phyloP scores from a whole-genome alignment of 1,140 invertebrate species.

The Gryon sp. region DNA sequence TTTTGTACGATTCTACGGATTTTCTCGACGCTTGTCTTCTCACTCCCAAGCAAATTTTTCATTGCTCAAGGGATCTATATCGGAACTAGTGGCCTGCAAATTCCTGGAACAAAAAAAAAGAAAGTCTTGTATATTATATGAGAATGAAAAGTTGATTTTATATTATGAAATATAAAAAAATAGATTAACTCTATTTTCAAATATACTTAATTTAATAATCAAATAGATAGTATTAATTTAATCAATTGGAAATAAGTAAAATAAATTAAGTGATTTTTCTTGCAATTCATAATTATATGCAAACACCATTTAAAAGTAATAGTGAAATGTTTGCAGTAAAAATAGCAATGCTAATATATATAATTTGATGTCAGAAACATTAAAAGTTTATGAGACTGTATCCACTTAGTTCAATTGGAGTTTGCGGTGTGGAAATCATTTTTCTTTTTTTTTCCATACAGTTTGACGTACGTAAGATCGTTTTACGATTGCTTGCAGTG shows the following conservation, averaged over 20 bases:
- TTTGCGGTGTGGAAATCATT: slow-evolving; percentile 55
- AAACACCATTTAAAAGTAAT: too few relatives aligned
- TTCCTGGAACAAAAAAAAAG: slow-evolving; percentile 3
- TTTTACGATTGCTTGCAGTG: slow-evolving; percentile 60
- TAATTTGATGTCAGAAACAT: slow-evolving; percentile 34
- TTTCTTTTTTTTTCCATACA: slow-evolving; percentile 45
- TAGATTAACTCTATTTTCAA: too few relatives aligned
- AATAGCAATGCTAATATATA: slow-evolving; percentile 29
- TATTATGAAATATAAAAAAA: too few relatives aligned
- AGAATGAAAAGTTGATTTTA: too few relatives aligned
- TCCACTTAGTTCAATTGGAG: slow-evolving; percentile 45
- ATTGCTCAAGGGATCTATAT: not conserved
- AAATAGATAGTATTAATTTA: too few relatives aligned
- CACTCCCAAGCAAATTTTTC: slow-evolving; percentile 4
- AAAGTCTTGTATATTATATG: too few relatives aligned
- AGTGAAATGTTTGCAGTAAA: slow-evolving; percentile 11
- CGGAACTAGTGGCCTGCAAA: not conserved
- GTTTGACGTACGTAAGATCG: slow-evolving; percentile 58
- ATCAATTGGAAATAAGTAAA: too few relatives aligned
- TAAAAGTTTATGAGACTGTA: slow-evolving; percentile 49
- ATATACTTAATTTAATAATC: too few relatives aligned
- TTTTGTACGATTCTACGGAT: slow-evolving; percentile 17
- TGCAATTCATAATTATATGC: too few relatives aligned
- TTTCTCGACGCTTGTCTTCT: slow-evolving; percentile 7
- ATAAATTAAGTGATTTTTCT: too few relatives aligned